Evolutionary conservation across 2,888 invertebrate species (phyloP), one percentile per base, ranked within the genome.

Genomic region (Syrista parreyssii): DNA sequence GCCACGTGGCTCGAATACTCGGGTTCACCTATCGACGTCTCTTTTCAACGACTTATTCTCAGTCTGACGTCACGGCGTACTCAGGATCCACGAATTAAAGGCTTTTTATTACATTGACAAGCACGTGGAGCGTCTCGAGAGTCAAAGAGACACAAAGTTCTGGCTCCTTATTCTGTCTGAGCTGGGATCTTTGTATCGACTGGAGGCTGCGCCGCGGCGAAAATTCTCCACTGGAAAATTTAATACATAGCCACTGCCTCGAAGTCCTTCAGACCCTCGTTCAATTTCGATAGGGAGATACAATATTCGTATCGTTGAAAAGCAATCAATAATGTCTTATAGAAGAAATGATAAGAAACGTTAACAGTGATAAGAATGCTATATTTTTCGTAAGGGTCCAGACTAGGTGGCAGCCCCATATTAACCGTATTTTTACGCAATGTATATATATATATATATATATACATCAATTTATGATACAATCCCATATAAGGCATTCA

Each of bases 1-100:
- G 75, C 75, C 79, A 79, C 79, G 81, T 79, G 81, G 79, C 55
- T 55, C 9, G 55, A 3, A 9, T 9, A 55, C 23, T 33, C 33
- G 40, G 34, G 55, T 34, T 34, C 40, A 73, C 33, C 73, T n/a
- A 71, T 32, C 73, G 31, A 55, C 73, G 34, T 76, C 40, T 55
- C 36, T 78, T 75, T 71, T n/a, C 75, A 73, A 15, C 55, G 55
- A 55, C 23, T 23, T 55, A 55, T 23, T 55, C 23, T 23, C 55
- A 55, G 9, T 55, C 23, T 55, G 23, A 55, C 55, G 55, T 55
- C 55, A 55, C 55, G 55, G 23, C 23, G 1, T 9, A 6, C 23
- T 55, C 23, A 9, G 55, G 9, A 55, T 55, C 23, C 55, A 15
- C 9, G 9, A 2, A 2, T 55, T 55, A 23, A 9, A 55, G 15